Percentiles rank a stretch among this genome's conserved stretches.
phyloP scores from a whole-genome alignment of 2,888 invertebrate genomes.

The Meloe dianella region DNA sequence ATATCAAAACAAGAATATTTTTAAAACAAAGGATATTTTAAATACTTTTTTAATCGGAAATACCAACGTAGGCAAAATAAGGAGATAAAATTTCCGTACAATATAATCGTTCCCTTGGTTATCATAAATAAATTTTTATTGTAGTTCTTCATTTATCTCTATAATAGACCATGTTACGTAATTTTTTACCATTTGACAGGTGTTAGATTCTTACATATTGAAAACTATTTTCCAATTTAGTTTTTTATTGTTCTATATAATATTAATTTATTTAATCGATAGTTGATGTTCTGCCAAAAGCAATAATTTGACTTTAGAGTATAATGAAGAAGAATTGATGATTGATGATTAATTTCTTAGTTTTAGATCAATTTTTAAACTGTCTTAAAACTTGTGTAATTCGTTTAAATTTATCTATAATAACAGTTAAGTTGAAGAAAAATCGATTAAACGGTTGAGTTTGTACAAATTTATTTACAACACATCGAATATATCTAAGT shows the following conservation, averaged over 20 bases:
- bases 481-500: not conserved
- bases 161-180: not conserved
- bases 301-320: not conserved
- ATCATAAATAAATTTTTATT: constrained; percentile 2
- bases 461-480: not conserved
- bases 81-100: not conserved
- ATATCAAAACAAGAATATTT: not conserved
- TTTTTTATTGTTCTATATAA: too few relatives aligned
- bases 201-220: not conserved
- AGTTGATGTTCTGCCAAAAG: not conserved
- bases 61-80: not conserved
- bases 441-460: not conserved
- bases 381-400: not conserved
- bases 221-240: not conserved
- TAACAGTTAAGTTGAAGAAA: too few relatives aligned
- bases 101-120: constrained; percentile 8
- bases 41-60: not conserved
- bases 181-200: not conserved
- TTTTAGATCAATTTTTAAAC: not conserved
- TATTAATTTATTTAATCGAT: not conserved
- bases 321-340: not conserved
- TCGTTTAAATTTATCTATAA: not conserved
- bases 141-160: not conserved
- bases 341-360: not conserved
- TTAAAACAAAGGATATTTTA: not conserved